Conservation (phyloP, 1,140 invertebrate species). For the Tetragonula clypearis region DNA sequence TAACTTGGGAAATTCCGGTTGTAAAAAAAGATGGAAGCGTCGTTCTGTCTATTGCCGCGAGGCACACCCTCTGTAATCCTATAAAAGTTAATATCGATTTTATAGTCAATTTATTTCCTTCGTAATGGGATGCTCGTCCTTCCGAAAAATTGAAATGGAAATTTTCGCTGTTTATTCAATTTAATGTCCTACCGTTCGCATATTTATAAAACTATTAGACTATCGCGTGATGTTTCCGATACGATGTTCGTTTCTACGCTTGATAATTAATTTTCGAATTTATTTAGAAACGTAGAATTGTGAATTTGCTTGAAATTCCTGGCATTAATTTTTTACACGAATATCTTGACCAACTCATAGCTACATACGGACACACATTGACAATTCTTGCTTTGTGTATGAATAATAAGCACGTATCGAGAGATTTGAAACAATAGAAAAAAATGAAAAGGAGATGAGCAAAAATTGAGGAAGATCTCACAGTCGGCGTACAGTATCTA, state of each 20-base stretch:
- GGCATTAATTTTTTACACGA: not conserved
- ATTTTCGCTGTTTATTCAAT: not conserved
- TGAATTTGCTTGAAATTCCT: not conserved
- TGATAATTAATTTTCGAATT: no score
- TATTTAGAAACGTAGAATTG: no score
- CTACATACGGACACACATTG: no score
- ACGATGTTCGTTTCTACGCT: no score
- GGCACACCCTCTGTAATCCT: constrained; percentile 15
- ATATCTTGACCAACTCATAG: not conserved
- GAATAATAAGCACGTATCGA: no score
- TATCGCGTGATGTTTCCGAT: no score
- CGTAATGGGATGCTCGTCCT: constrained; percentile 6
- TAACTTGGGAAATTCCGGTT: constrained; percentile 32
- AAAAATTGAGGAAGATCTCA: no score
- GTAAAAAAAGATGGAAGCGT: constrained; percentile 3
- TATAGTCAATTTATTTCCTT: constrained; percentile 15
- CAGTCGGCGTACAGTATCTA: no score
- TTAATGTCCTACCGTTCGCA: not conserved
- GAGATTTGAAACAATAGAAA: no score
- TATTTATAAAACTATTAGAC: no score
- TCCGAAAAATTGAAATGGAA: constrained; percentile 30
- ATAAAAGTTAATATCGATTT: constrained; percentile 29
- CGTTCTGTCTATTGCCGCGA: not conserved
- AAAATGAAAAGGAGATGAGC: no score
- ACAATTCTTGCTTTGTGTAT: no score